Conservation (phyloP, 2,888 invertebrate genomes). For the Heliconius erato region DNA sequence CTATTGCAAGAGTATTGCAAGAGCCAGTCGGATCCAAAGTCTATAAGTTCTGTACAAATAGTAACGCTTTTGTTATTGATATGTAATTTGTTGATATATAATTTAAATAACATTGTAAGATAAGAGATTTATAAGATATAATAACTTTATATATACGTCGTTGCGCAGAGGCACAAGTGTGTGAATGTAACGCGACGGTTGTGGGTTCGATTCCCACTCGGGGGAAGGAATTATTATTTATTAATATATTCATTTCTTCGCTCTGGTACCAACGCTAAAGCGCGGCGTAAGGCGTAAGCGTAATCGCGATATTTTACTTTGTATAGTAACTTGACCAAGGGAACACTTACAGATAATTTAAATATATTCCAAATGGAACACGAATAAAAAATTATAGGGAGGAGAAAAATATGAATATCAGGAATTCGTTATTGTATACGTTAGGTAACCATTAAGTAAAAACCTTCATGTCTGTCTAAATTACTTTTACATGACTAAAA, state of each 20-base stretch:
- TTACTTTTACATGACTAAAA: not conserved
- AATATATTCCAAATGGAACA: not conserved
- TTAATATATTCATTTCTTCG: no score
- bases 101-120: no score
- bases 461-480: not conserved
- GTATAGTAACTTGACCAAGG: not conserved
- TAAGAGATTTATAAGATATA: no score
- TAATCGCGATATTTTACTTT: no score
- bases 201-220: no score
- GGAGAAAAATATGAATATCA: not conserved
- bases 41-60: not conserved
- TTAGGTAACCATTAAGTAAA: not conserved
- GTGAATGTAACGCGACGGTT: no score
- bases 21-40: not conserved
- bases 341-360: not conserved
- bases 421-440: not conserved
- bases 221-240: no score
- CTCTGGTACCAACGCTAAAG: no score
- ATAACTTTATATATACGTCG: no score
- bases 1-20: slow-evolving; percentile 16
- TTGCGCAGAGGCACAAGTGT: no score
- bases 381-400: not conserved
- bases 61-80: not conserved
- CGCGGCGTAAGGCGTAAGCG: no score
- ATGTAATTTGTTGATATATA: no score